Evolutionary conservation across 2,797 vertebrate species (phyloP), one percentile per base, ranked within the genome.

Genomic region (Coracias cyanogaster): DNA sequence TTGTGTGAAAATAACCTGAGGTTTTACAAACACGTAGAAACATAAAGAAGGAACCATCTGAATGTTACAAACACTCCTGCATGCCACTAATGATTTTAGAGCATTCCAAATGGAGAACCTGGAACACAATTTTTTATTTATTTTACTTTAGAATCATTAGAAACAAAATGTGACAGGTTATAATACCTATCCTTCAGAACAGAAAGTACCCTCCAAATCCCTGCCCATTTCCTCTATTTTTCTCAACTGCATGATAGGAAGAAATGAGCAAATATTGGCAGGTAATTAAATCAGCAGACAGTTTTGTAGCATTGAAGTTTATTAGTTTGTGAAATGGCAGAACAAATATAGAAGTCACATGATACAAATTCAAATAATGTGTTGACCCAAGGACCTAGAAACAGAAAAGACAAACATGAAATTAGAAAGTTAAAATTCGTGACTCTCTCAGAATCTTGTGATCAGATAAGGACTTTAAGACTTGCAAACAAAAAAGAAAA

Each of bases 221-320:
- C 13, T 60, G 4, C 4, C 11, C 2, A n/a, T 49, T 69, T 89
- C 54, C 29, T 67, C 19, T 64, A 4, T 82, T 79, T 80, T 74
- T 78, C 49, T 82, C 19, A 43, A 4, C 9, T 13, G 9, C 31
- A 15, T 29, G 41, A 82, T 12, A 82, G 16, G 10, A 43, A 73
- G 92, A 71, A 33, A 41, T 69, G 62, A 89, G 11, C 15, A 82
- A 46, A 37, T 35, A 37, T 85, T 87, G 45, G 12, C 13, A 82
- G 16, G 31, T 48, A 6, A 77, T 60, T 22, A 10, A 13, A 70
- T 48, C 33, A 29, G 49, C 45, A 39, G 76, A 43, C 41, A 74
- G 28, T 52, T 89, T 90, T 86, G 66, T 81, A 69, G n/a, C 72
- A 96, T 26, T 46, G 20, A 92, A 71, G 21, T 97, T 97, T 97